phyloP scores from a whole-genome alignment of 2,797 vertebrate genomes.

The Falco berigora region DNA sequence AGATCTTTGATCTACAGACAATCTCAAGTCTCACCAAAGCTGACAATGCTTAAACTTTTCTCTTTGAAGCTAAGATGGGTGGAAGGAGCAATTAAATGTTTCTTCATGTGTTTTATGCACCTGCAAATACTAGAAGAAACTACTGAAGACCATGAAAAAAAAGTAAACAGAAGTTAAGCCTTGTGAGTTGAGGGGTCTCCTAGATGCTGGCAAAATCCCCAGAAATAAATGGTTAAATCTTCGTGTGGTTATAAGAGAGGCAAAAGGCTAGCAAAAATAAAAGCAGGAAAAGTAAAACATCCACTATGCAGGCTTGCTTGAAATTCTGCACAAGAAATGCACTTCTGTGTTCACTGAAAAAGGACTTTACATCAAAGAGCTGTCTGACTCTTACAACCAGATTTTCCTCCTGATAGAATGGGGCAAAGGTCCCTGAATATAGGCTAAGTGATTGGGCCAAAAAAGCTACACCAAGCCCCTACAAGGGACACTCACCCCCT shows the following conservation, averaged over 20 bases:
- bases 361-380: neutral
- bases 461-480: neutral
- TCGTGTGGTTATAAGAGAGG: neutral
- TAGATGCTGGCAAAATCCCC: neutral
- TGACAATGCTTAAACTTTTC: neutral
- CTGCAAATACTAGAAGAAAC: neutral
- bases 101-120: neutral
- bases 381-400: neutral
- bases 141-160: neutral
- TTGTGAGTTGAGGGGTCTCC: neutral
- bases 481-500: fast-evolving
- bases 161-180: neutral
- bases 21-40: neutral
- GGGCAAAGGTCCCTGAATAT: neutral
- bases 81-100: slow-evolving; percentile 8
- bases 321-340: neutral
- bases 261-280: neutral
- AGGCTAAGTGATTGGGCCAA: neutral
- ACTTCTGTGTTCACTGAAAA: neutral
- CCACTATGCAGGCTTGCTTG: neutral
- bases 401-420: neutral
- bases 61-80: slow-evolving; percentile 12
- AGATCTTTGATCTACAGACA: slow-evolving; percentile 28
- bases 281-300: neutral
- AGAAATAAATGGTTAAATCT: neutral